Conservation (phyloP, 2,797 vertebrate genomes). For the Molossus molossus region DNA sequence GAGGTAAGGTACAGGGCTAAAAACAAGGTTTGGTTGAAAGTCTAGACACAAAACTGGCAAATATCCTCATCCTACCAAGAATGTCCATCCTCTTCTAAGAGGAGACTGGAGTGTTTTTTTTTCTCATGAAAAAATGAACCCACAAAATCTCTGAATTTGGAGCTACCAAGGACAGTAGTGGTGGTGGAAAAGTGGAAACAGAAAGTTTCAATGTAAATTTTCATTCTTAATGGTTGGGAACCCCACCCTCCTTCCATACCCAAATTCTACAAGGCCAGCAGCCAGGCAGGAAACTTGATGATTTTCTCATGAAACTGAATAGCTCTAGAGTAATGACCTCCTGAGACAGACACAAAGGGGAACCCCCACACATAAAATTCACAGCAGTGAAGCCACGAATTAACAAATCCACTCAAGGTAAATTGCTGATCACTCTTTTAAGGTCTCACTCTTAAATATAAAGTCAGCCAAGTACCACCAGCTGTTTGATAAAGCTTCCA, state of each 20-base stretch:
- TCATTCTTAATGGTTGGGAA: not conserved
- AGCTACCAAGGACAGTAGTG: not conserved
- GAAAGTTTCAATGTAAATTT: not conserved
- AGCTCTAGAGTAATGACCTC: not conserved
- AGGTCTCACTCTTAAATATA: constrained; percentile 20
- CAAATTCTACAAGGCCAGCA: not conserved
- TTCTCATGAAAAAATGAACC: not conserved
- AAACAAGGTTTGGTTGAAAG: constrained; percentile 20
- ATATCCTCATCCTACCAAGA: constrained; percentile 14
- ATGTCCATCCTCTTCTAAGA: constrained; percentile 14
- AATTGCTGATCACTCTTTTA: constrained; percentile 24
- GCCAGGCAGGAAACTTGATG: not conserved
- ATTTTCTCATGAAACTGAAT: constrained; percentile 41
- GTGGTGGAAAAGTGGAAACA: not conserved
- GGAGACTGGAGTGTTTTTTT: not conserved
- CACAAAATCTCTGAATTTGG: constrained; percentile 6
- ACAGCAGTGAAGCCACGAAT: constrained; percentile 22
- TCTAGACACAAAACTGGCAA: constrained; percentile 43
- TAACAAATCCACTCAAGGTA: not conserved
- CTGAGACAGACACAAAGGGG: not conserved
- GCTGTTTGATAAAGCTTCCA: constrained; percentile 22
- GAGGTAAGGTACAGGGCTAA: not conserved
- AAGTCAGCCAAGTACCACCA: constrained; percentile 39
- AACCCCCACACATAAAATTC: not conserved
- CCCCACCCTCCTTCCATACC: not conserved